Conservation (phyloP, 2,888 invertebrate species). For the Copidosoma aretas region DNA sequence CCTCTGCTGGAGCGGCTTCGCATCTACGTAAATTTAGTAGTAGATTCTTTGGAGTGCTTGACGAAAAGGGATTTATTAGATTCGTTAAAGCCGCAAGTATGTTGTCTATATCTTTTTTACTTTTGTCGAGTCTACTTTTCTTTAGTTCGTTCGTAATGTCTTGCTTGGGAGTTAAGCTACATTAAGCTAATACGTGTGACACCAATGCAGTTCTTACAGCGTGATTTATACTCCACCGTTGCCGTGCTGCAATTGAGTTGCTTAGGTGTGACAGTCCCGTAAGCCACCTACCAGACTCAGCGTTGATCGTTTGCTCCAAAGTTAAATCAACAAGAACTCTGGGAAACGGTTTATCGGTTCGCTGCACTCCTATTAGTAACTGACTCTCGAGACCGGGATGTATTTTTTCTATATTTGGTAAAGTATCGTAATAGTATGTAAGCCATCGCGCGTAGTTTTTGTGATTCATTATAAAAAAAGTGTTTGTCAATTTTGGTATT, state of each 20-base stretch:
- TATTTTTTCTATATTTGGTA: not conserved
- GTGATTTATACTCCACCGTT: not conserved
- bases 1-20: not conserved
- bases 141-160: not conserved
- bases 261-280: not conserved
- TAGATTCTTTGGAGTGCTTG: too few relatives aligned
- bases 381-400: not conserved
- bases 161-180: not conserved
- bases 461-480: too few relatives aligned
- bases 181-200: not conserved
- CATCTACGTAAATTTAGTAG: not conserved
- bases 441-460: too few relatives aligned
- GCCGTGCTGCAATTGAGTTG: not conserved
- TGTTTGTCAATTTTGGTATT: too few relatives aligned
- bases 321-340: not conserved
- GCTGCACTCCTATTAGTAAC: not conserved
- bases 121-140: not conserved
- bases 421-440: not conserved
- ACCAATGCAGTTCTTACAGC: not conserved
- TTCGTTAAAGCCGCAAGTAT: not conserved
- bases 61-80: not conserved
- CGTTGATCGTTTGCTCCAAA: slow-evolving; percentile 7
- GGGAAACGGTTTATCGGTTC: slow-evolving; percentile 1
- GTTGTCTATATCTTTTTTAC: not conserved
- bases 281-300: not conserved